Evolutionary conservation across 2,113 vertebrate genomes (phyloP).

Genomic region (Apus apus): DNA sequence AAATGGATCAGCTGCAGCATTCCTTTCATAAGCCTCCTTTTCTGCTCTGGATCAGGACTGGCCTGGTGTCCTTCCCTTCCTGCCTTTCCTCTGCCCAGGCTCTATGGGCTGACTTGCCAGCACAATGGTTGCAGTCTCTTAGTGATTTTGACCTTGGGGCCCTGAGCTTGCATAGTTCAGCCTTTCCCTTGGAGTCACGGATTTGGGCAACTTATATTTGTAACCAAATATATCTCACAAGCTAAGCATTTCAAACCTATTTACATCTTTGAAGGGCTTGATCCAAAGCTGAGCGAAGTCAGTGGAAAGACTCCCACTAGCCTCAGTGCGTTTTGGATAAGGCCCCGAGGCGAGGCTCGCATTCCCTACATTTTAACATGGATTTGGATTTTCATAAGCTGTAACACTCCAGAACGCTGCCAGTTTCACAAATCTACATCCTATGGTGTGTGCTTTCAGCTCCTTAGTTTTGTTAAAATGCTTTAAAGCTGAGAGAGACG

Average conservation of each 20-base stretch:
- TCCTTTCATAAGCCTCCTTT: neutral
- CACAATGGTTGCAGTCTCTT: neutral
- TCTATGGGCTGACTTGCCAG: neutral
- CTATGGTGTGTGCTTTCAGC: neutral
- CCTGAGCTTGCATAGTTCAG: neutral
- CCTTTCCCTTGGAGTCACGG: neutral
- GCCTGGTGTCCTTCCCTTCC: neutral
- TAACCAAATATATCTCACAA: neutral
- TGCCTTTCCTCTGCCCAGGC: neutral
- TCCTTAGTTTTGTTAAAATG: neutral
- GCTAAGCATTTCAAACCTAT: neutral
- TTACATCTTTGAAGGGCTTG: neutral
- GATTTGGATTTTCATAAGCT: slow-evolving; percentile 67
- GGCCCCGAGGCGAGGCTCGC: neutral
- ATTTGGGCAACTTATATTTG: neutral
- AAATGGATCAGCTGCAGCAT: neutral
- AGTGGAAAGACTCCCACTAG: neutral
- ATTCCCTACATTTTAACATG: slow-evolving; percentile 65
- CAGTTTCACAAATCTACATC: slow-evolving; percentile 22
- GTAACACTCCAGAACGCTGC: slow-evolving; percentile 33
- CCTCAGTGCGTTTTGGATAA: slow-evolving; percentile 1
- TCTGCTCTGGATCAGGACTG: neutral
- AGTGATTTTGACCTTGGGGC: neutral
- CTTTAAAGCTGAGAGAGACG: neutral
- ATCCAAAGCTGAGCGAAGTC: neutral